These are phyloP conservation scores for Hystrix brachyura DNA, from an alignment of 2,113 vertebrate species.

Conservation along the genomic window DNA sequence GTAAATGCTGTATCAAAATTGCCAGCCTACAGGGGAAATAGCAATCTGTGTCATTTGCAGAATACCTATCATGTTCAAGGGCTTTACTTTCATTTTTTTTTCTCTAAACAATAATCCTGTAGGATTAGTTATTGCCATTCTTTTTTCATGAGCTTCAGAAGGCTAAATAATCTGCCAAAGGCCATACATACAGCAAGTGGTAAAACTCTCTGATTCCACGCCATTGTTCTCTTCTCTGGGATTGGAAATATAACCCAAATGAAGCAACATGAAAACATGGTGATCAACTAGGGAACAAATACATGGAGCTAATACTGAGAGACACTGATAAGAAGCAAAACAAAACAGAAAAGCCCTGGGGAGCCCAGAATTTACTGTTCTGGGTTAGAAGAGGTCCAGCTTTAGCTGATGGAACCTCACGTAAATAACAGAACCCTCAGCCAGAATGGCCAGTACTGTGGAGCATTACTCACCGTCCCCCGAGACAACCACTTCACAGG, in stretches of 20 bases:
- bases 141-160: slow-evolving; percentile 9
- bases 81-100: not conserved
- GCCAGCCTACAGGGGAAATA: slow-evolving; percentile 50
- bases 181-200: not conserved
- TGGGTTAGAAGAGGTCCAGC: not conserved
- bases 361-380: not conserved
- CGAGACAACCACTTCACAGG: not conserved
- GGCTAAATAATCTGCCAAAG: slow-evolving; percentile 46
- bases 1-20: slow-evolving; percentile 61
- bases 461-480: not conserved
- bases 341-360: not conserved
- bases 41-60: not conserved
- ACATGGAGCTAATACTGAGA: not conserved
- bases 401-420: not conserved
- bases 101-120: slow-evolving; percentile 39
- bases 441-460: fast-evolving
- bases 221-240: not conserved
- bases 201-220: slow-evolving; percentile 52
- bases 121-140: slow-evolving; percentile 19
- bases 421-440: not conserved
- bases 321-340: not conserved
- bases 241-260: slow-evolving; percentile 14
- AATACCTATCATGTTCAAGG: slow-evolving; percentile 20
- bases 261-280: slow-evolving; percentile 52
- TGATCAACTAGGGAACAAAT: not conserved